Evolutionary conservation across 1,140 invertebrate genomes (phyloP).

Genomic region (Zaprionus ornatus): DNA sequence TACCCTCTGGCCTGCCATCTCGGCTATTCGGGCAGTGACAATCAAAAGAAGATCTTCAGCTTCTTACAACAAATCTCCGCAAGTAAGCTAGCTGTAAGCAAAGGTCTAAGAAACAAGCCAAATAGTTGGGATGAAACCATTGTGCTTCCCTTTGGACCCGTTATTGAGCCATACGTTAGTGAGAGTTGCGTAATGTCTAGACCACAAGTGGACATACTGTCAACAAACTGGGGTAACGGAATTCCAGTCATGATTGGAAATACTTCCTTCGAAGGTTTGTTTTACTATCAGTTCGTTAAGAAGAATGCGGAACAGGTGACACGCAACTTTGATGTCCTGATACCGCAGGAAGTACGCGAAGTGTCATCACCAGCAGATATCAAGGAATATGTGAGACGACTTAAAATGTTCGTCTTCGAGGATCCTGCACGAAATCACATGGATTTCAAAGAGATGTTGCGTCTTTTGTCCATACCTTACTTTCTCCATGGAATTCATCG

Average conservation of each 20-base stretch:
- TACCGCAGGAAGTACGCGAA: constrained; percentile 47
- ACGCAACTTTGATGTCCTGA: constrained; percentile 41
- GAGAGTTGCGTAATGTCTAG: constrained; percentile 65
- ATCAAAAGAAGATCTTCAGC: constrained; percentile 73
- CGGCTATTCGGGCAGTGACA: constrained; percentile 69
- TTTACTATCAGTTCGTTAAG: constrained; percentile 53
- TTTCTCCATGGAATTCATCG: constrained; percentile 81
- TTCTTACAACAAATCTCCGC: constrained; percentile 68
- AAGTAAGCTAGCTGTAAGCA: constrained; percentile 20
- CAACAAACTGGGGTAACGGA: constrained; percentile 74
- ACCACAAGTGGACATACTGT: constrained; percentile 60
- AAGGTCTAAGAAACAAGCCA: background rate
- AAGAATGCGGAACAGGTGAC: constrained; percentile 48
- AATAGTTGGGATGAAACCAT: constrained; percentile 26
- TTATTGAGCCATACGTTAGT: constrained; percentile 77
- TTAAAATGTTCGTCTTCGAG: constrained; percentile 53
- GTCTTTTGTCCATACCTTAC: constrained; percentile 63
- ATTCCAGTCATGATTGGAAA: constrained; percentile 83
- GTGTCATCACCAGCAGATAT: constrained; percentile 24
- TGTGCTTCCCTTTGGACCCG: constrained; percentile 73
- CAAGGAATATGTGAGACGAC: constrained; percentile 40
- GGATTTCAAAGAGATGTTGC: constrained; percentile 53
- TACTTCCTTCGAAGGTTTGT: constrained; percentile 79
- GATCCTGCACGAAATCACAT: constrained; percentile 46
- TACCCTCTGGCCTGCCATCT: constrained; percentile 55